These are phyloP conservation scores for Trogon melanurus DNA, from an alignment of 2,113 vertebrate genomes.

Conservation along the genomic window DNA sequence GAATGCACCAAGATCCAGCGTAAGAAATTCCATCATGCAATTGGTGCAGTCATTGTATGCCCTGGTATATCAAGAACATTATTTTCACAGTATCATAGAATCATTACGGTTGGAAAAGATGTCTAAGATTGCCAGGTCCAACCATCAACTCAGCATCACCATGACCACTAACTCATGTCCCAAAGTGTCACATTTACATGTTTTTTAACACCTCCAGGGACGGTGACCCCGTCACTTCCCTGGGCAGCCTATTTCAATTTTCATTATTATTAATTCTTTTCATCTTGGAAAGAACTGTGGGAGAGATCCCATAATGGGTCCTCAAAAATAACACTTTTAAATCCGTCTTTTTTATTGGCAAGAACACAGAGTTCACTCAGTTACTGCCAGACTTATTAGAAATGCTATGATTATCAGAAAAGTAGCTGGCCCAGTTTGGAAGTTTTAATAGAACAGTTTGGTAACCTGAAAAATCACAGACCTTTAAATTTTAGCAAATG, in stretches of 20 bases:
- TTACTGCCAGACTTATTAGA: background rate
- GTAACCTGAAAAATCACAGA: background rate
- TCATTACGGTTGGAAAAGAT: too few species aligned
- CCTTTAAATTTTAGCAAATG: background rate
- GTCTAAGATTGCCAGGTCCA: too few species aligned
- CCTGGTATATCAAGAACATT: background rate
- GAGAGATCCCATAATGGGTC: fast-evolving
- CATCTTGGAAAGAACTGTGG: background rate
- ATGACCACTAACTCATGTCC: too few species aligned
- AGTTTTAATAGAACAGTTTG: background rate
- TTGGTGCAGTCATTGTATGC: background rate
- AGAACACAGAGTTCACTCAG: background rate
- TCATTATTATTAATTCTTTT: background rate
- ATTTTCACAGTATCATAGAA: background rate
- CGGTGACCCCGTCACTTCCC: too few species aligned
- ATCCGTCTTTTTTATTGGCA: background rate
- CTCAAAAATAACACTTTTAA: background rate
- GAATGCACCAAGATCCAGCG: fast-evolving
- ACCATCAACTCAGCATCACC: too few species aligned
- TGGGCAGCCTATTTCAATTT: background rate
- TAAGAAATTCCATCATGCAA: background rate
- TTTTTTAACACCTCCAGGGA: too few species aligned
- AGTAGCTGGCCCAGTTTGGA: background rate
- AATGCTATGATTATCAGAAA: background rate
- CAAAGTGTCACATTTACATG: too few species aligned